Conservation (phyloP, 2,113 vertebrate species). For the Apteryx owenii region DNA sequence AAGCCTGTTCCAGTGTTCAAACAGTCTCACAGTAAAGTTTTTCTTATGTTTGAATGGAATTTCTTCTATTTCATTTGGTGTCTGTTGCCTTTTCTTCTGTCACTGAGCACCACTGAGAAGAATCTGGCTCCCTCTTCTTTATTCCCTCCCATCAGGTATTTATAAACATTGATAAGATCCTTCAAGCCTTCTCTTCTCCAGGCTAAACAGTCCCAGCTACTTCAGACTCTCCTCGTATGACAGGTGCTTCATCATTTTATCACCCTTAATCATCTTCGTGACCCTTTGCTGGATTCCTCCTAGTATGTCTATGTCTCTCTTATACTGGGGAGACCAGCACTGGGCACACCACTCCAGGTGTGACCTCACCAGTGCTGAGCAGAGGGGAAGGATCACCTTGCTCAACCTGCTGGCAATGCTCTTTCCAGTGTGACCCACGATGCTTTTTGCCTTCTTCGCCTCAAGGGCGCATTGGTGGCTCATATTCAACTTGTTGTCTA, state of each 20-base stretch:
- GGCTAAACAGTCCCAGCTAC: not conserved
- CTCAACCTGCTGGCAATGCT: too few relatives aligned
- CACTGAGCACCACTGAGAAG: not conserved
- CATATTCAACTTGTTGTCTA: too few relatives aligned
- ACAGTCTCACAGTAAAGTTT: not conserved
- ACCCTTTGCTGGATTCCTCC: not conserved
- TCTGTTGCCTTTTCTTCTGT: not conserved
- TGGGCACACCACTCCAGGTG: too few relatives aligned
- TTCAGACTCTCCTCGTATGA: not conserved
- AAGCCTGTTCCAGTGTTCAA: not conserved
- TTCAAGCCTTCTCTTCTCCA: not conserved
- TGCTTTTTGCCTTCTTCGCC: too few relatives aligned
- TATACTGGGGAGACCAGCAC: too few relatives aligned
- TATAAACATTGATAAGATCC: not conserved
- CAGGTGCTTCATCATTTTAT: not conserved
- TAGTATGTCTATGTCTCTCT: too few relatives aligned
- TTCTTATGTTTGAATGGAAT: not conserved
- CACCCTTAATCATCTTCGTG: not conserved
- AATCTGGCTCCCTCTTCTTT: not conserved
- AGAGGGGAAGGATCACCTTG: too few relatives aligned
- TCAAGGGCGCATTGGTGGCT: too few relatives aligned
- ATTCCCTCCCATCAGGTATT: rapidly evolving
- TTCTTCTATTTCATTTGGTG: not conserved
- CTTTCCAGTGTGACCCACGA: too few relatives aligned
- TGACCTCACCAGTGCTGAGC: too few relatives aligned